Conservation (phyloP, 2,113 vertebrate species). For the Ophthalmolycus amberensis region DNA sequence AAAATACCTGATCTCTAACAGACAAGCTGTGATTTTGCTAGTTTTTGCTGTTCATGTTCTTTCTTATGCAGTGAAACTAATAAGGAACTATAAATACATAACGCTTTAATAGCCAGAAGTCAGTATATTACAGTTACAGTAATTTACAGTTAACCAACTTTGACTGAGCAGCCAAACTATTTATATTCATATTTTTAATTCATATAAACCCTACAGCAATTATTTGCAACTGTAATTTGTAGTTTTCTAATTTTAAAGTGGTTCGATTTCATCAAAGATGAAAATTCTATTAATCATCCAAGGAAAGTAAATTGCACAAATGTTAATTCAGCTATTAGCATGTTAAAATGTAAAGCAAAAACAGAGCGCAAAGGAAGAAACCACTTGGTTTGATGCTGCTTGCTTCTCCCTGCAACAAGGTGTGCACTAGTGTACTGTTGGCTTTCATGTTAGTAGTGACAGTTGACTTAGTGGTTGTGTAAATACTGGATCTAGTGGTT, state of each 20-base stretch:
- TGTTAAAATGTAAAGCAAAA: slow-evolving; percentile 44
- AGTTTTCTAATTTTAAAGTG: neutral
- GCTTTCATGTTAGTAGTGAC: slow-evolving; percentile 36
- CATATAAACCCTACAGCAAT: neutral
- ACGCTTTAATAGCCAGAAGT: neutral
- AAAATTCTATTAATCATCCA: neutral
- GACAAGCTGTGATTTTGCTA: neutral
- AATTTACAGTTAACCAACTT: slow-evolving; percentile 16
- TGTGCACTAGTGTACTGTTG: slow-evolving; percentile 42
- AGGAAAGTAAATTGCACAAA: slow-evolving; percentile 8
- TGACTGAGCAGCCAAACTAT: slow-evolving; percentile 41
- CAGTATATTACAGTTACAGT: neutral
- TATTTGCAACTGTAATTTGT: neutral
- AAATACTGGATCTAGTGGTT: slow-evolving; percentile 9
- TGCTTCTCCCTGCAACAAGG: slow-evolving; percentile 30
- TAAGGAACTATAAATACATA: neutral
- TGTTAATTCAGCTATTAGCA: slow-evolving; percentile 1
- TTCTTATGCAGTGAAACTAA: neutral
- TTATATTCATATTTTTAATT: neutral
- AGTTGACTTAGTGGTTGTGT: slow-evolving; percentile 22
- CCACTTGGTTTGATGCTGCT: slow-evolving; percentile 38
- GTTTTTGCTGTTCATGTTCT: neutral
- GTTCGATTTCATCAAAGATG: neutral
- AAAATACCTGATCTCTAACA: neutral
- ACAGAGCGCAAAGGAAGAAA: slow-evolving; percentile 44